These are phyloP conservation scores for Gandaritis pyraliata DNA, from an alignment of 2,888 invertebrate genomes.

Conservation along the genomic window DNA sequence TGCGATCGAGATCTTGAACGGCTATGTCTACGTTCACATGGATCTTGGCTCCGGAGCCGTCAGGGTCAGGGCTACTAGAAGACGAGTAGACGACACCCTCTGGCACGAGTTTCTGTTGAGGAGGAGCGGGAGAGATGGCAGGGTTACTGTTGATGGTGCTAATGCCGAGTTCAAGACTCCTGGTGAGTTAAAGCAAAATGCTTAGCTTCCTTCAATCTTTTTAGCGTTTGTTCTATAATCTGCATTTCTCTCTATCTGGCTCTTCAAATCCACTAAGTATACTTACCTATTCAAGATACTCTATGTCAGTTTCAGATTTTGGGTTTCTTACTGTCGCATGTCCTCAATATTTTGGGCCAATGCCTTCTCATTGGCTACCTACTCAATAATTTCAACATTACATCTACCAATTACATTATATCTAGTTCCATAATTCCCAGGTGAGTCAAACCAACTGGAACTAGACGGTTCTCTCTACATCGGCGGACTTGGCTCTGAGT, in stretches of 20 bases:
- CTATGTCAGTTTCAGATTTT: no score
- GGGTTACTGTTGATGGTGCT: conserved; percentile 94
- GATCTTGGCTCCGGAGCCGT: conserved; percentile 96
- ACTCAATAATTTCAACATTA: no score
- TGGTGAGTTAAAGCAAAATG: conserved; percentile 75
- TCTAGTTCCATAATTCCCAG: conserved; percentile 65
- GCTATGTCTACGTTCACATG: conserved; percentile 96
- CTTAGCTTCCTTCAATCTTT: background rate
- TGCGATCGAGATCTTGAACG: conserved; percentile 96
- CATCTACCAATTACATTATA: no score
- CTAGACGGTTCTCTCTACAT: conserved; percentile 94
- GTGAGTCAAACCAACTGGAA: conserved; percentile 94
- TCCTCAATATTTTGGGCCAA: no score
- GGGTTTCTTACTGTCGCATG: no score
- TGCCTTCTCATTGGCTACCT: no score
- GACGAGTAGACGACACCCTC: conserved; percentile 94
- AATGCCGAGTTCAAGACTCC: conserved; percentile 95
- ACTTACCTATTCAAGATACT: no score
- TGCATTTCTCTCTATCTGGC: no score
- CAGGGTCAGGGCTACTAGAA: conserved; percentile 92
- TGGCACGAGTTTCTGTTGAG: conserved; percentile 96
- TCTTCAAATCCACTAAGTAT: no score
- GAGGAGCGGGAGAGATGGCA: conserved; percentile 92
- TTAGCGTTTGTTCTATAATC: background rate
- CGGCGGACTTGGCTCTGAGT: conserved; percentile 93